Evolutionary conservation across 2,888 invertebrate species (phyloP).

Genomic region (Epistrophe grossulariae): DNA sequence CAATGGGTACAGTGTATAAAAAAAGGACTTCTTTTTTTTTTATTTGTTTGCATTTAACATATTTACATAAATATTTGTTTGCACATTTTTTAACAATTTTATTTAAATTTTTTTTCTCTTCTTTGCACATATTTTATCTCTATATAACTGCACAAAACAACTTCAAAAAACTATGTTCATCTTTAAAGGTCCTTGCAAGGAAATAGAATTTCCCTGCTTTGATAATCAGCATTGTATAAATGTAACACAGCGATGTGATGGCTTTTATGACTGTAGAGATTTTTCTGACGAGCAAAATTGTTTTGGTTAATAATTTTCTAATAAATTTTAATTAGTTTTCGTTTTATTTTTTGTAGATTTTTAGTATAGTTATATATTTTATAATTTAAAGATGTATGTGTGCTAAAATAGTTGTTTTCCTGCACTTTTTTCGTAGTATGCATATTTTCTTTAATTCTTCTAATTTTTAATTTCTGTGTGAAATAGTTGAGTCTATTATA

Average conservation of each 20-base stretch:
- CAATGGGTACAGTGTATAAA: too few species aligned
- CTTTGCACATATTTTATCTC: constrained; percentile 26
- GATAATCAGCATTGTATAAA: constrained; percentile 92
- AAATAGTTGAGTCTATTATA: too few species aligned
- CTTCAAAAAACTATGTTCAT: constrained; percentile 48
- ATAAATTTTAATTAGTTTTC: background rate
- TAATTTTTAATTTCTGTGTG: too few species aligned
- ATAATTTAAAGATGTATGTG: background rate
- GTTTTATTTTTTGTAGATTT: constrained; percentile 44
- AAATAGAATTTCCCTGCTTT: constrained; percentile 89
- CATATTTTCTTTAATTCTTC: background rate
- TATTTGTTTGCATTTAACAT: background rate
- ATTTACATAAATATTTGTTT: background rate
- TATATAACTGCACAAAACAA: constrained; percentile 29
- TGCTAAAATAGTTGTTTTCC: constrained; percentile 25
- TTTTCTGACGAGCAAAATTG: constrained; percentile 96
- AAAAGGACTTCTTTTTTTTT: background rate
- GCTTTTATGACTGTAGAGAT: constrained; percentile 95
- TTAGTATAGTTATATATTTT: constrained; percentile 64
- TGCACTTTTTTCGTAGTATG: constrained; percentile 8
- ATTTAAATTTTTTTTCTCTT: constrained; percentile 15
- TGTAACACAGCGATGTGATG: constrained; percentile 92
- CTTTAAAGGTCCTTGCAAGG: constrained; percentile 85
- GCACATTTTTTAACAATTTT: constrained; percentile 2
- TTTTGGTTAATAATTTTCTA: constrained; percentile 85